A percentile compares a stretch with the other conserved stretches of the same genome.
phyloP scores from a whole-genome alignment of 2,113 vertebrate species.

The Acrocephalus kingi region DNA sequence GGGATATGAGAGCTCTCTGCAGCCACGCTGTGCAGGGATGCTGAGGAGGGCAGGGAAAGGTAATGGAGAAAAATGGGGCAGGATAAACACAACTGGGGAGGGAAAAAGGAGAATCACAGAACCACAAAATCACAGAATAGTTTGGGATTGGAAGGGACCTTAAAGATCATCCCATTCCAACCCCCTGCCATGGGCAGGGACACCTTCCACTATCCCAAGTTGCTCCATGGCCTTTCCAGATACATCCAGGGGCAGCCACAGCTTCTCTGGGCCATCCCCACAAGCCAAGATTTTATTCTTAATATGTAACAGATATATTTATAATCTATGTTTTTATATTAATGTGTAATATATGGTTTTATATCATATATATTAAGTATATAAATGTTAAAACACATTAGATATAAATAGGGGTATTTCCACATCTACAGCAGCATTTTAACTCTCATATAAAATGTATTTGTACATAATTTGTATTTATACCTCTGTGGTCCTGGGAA shows the following conservation, averaged over 20 bases:
- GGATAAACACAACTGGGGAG: background rate
- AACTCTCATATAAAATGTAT: background rate
- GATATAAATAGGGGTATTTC: background rate
- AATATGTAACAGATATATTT: background rate
- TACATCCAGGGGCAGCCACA: background rate
- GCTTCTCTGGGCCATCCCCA: background rate
- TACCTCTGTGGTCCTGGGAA: background rate
- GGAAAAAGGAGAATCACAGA: background rate
- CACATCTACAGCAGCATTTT: rapidly evolving
- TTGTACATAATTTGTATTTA: background rate
- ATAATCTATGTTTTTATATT: background rate
- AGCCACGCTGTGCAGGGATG: background rate
- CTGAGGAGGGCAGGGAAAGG: background rate
- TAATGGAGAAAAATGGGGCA: background rate
- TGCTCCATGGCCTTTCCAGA: background rate
- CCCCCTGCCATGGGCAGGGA: background rate
- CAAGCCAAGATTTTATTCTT: background rate
- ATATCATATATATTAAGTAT: background rate
- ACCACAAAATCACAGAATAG: background rate
- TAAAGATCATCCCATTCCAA: background rate
- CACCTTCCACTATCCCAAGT: background rate
- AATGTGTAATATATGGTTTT: background rate
- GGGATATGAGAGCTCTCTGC: background rate
- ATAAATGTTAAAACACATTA: background rate
- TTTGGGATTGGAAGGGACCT: background rate